Percentiles rank a stretch among this genome's conserved stretches.
These are phyloP conservation scores for Tenthredo scrophulariae DNA, from an alignment of 2,888 invertebrate genomes.

Conservation along the genomic window DNA sequence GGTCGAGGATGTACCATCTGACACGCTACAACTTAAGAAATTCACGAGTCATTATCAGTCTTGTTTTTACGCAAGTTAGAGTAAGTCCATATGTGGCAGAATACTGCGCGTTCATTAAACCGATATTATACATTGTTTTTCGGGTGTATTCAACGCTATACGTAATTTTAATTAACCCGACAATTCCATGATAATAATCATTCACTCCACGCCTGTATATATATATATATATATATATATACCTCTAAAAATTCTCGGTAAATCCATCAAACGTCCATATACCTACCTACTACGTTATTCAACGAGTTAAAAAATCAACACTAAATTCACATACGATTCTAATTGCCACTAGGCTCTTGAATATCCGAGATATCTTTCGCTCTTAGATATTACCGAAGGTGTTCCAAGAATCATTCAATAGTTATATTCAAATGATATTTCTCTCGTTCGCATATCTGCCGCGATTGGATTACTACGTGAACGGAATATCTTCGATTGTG, in stretches of 20 bases:
- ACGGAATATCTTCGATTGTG: background rate
- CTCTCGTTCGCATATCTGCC: background rate
- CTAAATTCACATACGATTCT: conserved; percentile 15
- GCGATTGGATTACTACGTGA: background rate
- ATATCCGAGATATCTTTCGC: background rate
- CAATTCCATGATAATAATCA: background rate
- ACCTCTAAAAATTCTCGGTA: background rate
- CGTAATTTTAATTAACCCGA: background rate
- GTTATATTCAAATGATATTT: conserved; percentile 31
- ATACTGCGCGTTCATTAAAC: conserved; percentile 7
- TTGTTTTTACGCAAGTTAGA: conserved; percentile 20
- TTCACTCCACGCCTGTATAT: background rate
- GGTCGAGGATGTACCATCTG: conserved; percentile 1
- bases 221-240: no score
- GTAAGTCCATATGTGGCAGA: background rate
- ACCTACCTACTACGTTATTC: background rate
- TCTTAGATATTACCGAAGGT: background rate
- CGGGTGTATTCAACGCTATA: background rate
- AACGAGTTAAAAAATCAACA: conserved; percentile 13
- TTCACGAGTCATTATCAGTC: conserved; percentile 38
- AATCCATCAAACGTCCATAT: background rate
- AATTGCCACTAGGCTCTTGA: conserved; percentile 5
- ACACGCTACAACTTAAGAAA: background rate
- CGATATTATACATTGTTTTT: background rate
- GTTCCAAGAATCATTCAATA: conserved; percentile 29